These are phyloP conservation scores for Agrenia bidenticulata DNA, from an alignment of 2,888 invertebrate species.

Conservation along the genomic window DNA sequence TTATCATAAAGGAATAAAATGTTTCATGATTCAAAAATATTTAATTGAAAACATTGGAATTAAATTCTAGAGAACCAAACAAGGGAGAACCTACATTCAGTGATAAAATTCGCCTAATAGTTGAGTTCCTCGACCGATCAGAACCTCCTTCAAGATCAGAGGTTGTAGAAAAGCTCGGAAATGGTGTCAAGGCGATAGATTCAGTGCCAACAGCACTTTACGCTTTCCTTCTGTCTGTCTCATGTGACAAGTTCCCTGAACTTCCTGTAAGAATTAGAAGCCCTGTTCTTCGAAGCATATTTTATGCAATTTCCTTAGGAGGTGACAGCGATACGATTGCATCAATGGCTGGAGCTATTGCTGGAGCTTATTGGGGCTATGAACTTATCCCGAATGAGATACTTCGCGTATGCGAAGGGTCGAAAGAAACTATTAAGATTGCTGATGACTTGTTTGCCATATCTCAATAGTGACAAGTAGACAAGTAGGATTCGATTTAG, in stretches of 20 bases:
- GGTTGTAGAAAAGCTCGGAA: conserved; percentile 63
- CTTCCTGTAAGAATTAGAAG: conserved; percentile 59
- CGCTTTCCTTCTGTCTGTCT: conserved; percentile 61
- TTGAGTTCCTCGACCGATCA: conserved; percentile 38
- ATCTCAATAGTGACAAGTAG: background rate
- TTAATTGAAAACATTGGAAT: background rate
- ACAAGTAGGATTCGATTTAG: background rate
- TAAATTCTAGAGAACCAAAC: background rate
- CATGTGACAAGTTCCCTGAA: conserved; percentile 33
- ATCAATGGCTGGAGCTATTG: conserved; percentile 70
- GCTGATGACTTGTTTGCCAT: conserved; percentile 60
- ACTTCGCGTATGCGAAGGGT: conserved; percentile 65
- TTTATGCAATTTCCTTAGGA: conserved; percentile 70
- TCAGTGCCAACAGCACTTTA: conserved; percentile 73
- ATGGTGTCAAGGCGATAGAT: conserved; percentile 64
- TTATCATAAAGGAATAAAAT: background rate
- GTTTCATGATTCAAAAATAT: too few relatives aligned
- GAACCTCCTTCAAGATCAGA: conserved; percentile 53
- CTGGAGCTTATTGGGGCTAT: conserved; percentile 68
- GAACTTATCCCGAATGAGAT: conserved; percentile 60
- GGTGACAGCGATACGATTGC: conserved; percentile 78
- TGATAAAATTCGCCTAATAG: conserved; percentile 34
- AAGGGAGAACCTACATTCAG: conserved; percentile 26
- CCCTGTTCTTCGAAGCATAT: conserved; percentile 65
- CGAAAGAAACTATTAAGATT: conserved; percentile 60